Evolutionary conservation across 2,888 invertebrate species (phyloP), one percentile per base, ranked within the genome.

Genomic region (Geotrupes spiniger): DNA sequence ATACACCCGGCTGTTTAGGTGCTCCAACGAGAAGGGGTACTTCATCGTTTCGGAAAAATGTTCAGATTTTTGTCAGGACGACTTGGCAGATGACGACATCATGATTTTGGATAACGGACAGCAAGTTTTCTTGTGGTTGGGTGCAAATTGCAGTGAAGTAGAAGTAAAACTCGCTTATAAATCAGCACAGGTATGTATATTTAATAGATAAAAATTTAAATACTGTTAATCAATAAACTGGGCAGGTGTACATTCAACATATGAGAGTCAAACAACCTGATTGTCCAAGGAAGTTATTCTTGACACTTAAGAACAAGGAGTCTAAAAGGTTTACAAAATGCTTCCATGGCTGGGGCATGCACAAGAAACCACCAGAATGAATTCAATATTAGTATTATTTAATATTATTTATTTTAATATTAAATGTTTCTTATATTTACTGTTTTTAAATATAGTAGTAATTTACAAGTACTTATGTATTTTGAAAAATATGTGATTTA

Each of bases 1-100:
- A 65, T 91, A 84, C 73, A 92, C 95, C 1, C 79, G 99, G 39
- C 78, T 99, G 28, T 99, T 99, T 77, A 83, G 99, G 44, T 99
- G 99, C 74, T 99, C 98, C 36, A 99, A 99, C 73, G 99, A 99
- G 70, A 97, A 97, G 70, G 99, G 99, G 3, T 99, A 97, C 75
- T 99, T 99, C 73, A 91, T 92, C 1, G 96, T 99, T 29, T 97
- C 97, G 0, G 99, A 99, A 74, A 99, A 99, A 71, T 99, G 98
- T 75, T 89, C 93, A 0, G 96, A 96, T 74, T 96, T 96, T 76
- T 96, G 95, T 72, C 95, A 96, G 89, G 99, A 99, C 71, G 99
- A 99, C 75, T 78, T 99, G 60, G 97, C 97, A 1, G 98, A 99
- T 74, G 98, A 99, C 71, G 99, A 99, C 73, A 97, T 99, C 27